These are phyloP conservation scores for Alligator mississippiensis DNA, from an alignment of 2,113 vertebrate species.

Conservation along the genomic window DNA sequence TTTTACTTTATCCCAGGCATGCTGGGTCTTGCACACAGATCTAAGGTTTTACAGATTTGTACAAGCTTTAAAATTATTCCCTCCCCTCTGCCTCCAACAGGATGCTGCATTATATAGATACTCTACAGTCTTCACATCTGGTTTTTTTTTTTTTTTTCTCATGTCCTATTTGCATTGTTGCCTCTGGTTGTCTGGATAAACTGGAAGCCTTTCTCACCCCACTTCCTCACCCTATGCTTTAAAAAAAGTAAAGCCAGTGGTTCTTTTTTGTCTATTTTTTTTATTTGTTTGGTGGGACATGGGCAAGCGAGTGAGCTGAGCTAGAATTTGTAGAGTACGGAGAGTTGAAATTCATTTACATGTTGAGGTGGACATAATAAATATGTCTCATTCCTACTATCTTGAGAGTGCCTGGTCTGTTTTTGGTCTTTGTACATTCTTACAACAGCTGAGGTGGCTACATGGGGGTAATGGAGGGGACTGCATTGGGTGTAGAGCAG, in stretches of 20 bases:
- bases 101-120: too few species aligned
- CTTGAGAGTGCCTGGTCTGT: rapidly evolving
- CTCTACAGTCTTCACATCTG: too few species aligned
- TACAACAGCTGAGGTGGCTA: not conserved
- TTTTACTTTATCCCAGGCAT: not conserved
- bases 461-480: not conserved
- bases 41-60: not conserved
- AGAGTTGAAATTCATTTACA: rapidly evolving
- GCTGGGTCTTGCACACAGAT: not conserved
- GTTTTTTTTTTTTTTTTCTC: not conserved
- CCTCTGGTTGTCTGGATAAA: not conserved
- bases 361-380: not conserved
- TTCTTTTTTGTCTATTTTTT: not conserved
- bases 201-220: not conserved
- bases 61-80: not conserved
- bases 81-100: not conserved
- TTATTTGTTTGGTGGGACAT: not conserved
- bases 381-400: not conserved
- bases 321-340: not conserved
- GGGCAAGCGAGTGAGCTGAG: not conserved
- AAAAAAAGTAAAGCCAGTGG: rapidly evolving
- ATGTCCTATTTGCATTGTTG: not conserved
- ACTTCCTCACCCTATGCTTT: rapidly evolving
- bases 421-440: not conserved
- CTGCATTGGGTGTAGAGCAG: not conserved